Evolutionary conservation across 2,113 vertebrate species (phyloP), one percentile per base, ranked within the genome.

Genomic region (Carollia perspicillata): DNA sequence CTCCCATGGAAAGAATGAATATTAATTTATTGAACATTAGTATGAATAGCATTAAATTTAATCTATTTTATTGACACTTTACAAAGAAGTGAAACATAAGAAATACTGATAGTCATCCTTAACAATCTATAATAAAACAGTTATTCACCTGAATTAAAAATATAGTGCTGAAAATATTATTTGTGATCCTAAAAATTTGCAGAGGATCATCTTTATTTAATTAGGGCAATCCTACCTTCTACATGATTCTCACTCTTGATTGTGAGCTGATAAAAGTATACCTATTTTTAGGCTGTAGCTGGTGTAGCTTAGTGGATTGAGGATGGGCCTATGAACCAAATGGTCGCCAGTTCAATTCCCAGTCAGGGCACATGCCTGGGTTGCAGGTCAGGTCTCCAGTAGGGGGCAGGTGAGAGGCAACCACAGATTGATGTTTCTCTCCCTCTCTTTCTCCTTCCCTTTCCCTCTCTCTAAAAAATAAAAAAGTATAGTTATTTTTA

Each of bases 11-110:
- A 95, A 80, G n/a, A 90, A 87, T 55, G n/a, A 83, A 18, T 78
- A 89, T 81, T 92, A 92, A 75, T 94, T 96, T 83, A 86, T 66
- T 94, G 65, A 92, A 47, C n/a, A 87, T 55, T 80, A 84, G 49
- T 84, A 74, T 84, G n/a, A 30, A 53, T 84, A 80, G 23, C 22
- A 86, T 28, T 94, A 58, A 89, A 92, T 75, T 83, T 66, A 79
- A 95, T 94, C 75, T 7, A 88, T 95, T 96, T 90, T 89, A 89
- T 95, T 95, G 86, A 89, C 74, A 75, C 84, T 84, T 78, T 81
- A 90, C 12, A 90, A 51, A 84, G 37, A 83, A 84, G 37, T 79
- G 28, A 79, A 95, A 89, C 16, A 81, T 92, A 90, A 72, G 44
- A 93, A 90, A 93, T 95, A 83, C 37, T 93, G 44, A 84, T 80